Base-by-base conservation (phyloP, 1,140 invertebrate genomes). In the Eumaeus atala region DNA sequence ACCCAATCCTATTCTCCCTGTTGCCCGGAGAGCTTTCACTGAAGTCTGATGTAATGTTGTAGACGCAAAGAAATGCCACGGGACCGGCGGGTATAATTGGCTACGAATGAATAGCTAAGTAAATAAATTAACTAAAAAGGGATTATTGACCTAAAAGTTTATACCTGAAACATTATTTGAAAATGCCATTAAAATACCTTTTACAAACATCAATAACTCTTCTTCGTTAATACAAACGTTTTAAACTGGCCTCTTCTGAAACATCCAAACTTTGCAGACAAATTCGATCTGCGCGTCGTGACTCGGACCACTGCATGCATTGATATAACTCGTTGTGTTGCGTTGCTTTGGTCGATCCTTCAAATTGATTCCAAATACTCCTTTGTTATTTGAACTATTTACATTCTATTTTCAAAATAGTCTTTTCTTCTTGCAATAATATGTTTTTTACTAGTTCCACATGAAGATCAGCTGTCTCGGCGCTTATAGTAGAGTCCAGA, bases 211-310 rank as follows among this genome's bases (percentile, higher is more conserved):
- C 59, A 66, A 74, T 72, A 74, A 68, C 64, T 72, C 59, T 65
- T 48, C 57, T 56, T 66, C 65, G 62, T 52, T 62, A 66, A 67
- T 61, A 66, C 66, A 62, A 66, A 57, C 67, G 64, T 74, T 76
- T 70, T 64, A 63, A 75, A 76, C 69, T 74, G 61, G 58, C 61
- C 66, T 63, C 58, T 70, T 74, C 64, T 67, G 66, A 78, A 80
- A 74, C 79, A 79, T 82, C 77, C 75, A 80, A 86, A 86, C 82
- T 86, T 86, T 79, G 82, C 82, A 85, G 82, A 85, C 82, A 72
- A 84, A 81, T 84, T 82, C 78, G 77, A 85, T 84, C 73, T 72
- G 66, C 58, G 65, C 61, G 64, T 62, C 68, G 60, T 61, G 66
- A 71, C 70, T 74, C 68, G 65, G 72, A 72, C 70, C 63, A 56